Percentiles rank a stretch among this genome's conserved stretches.
These are phyloP conservation scores for Porites evermanni DNA, from an alignment of 92 coral and sea anemone species.

Conservation along the genomic window DNA sequence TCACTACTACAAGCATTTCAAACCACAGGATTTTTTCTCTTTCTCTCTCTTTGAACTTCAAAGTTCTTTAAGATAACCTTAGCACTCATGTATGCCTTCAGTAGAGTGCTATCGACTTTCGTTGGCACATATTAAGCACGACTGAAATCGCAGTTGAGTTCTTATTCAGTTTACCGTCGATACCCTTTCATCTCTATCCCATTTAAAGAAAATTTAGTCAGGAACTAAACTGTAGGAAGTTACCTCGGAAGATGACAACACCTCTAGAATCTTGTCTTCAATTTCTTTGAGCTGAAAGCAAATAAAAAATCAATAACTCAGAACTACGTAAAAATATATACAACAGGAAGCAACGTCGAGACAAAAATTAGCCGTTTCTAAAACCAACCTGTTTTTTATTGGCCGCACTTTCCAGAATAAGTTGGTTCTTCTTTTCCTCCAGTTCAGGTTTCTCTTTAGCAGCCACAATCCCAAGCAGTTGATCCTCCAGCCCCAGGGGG, in stretches of 20 bases:
- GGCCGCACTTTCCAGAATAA: slow-evolving; percentile 96
- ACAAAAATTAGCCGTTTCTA: background rate
- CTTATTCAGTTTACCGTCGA: too few relatives aligned
- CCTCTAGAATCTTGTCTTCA: slow-evolving; percentile 96
- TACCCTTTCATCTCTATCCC: too few relatives aligned
- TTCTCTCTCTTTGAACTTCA: too few relatives aligned
- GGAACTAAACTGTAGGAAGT: background rate
- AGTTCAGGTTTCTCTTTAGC: slow-evolving; percentile 99
- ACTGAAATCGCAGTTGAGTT: too few relatives aligned
- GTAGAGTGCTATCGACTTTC: too few relatives aligned
- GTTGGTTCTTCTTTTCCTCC: slow-evolving; percentile 96
- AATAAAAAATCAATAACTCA: background rate
- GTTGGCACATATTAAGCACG: too few relatives aligned
- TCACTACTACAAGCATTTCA: background rate
- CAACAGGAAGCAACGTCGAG: background rate
- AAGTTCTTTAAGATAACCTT: too few relatives aligned
- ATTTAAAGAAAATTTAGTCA: too few relatives aligned
- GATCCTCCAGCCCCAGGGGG: slow-evolving; percentile 99
- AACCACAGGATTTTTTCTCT: background rate
- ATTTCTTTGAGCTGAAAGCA: slow-evolving; percentile 90
- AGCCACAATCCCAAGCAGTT: slow-evolving; percentile 96
- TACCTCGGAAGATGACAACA: slow-evolving; percentile 97
- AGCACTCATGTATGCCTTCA: too few relatives aligned
- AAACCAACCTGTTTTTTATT: slow-evolving; percentile 93
- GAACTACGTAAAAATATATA: background rate